Evolutionary conservation across 2,888 invertebrate genomes (phyloP).

Genomic region (Drosophila limbata): DNA sequence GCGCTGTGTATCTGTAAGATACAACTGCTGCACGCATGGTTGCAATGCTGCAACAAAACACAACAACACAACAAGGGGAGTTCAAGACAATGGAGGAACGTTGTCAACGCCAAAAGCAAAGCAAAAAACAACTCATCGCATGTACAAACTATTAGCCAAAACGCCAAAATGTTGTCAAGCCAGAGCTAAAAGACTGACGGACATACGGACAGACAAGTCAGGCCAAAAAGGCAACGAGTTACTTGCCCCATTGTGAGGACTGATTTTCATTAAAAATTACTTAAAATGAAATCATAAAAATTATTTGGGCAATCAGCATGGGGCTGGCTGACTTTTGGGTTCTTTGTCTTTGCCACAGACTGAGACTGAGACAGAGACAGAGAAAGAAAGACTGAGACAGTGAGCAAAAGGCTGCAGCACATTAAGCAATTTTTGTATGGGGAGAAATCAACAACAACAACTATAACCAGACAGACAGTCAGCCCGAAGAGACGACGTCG

Average conservation of each 20-base stretch:
- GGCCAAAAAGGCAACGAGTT: conserved; percentile 17
- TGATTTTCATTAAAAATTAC: conserved; percentile 84
- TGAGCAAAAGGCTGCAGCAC: conserved; percentile 69
- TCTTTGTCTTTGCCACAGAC: conserved; percentile 54
- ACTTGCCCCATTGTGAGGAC: conserved; percentile 52
- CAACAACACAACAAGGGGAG: conserved; percentile 28
- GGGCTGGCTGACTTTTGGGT: conserved; percentile 48
- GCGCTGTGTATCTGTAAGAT: conserved; percentile 20
- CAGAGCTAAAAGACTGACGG: background rate
- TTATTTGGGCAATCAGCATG: conserved; percentile 68
- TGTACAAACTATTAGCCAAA: conserved; percentile 78
- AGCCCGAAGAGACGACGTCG: conserved; percentile 9
- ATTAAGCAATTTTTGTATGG: conserved; percentile 65
- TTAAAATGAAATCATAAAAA: conserved; percentile 79
- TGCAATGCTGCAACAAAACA: conserved; percentile 55
- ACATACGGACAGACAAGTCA: background rate
- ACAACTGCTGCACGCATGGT: conserved; percentile 51
- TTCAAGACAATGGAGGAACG: conserved; percentile 57
- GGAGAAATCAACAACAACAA: conserved; percentile 53
- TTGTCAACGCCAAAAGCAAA: conserved; percentile 58
- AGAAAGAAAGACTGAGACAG: conserved; percentile 19
- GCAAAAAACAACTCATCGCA: conserved; percentile 71
- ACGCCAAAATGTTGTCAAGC: conserved; percentile 65
- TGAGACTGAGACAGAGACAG: background rate
- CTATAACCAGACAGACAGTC: conserved; percentile 6